Evolutionary conservation across 2,888 invertebrate genomes (phyloP), one percentile per base, ranked within the genome.

Genomic region (Magallana nippona): DNA sequence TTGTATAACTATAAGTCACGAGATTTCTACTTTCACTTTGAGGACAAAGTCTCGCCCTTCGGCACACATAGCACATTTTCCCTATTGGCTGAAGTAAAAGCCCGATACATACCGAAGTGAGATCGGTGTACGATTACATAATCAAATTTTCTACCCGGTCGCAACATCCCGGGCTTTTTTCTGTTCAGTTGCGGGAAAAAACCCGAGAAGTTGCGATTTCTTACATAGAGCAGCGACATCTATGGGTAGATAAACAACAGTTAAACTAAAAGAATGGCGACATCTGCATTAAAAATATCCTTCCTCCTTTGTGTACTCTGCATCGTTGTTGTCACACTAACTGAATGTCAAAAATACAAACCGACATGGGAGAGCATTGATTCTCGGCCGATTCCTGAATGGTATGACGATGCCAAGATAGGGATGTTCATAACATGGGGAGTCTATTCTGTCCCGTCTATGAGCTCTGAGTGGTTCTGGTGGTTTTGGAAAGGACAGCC

Each of bases 351-450:
- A 27, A 79, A 79, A 15, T 89, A 89, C 82, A 81, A 95, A 81
- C 97, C 98, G 0, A 96, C 95, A 22, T 98, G 98, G 98, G 95
- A 95, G 0, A 97, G 98, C 93, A 95, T 98, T 90, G 98, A 98
- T 92, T 95, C 95, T 19, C 95, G 98, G 79, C 97, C 97, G 0
- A 93, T 98, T 83, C 94, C 94, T 2, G 27, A 80, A 17, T 95
- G 95, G 95, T 95, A 94, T 84, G 95, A 95, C 89, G 93, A 94
- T 44, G 92, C 92, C 3, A 95, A 95, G 88, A 90, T 95, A 62
- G 95, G 95, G 10, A 95, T 95, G 27, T 95, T 95, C 88, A 91
- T 94, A 57, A 94, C 95, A 89, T 95, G 95, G 95, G 95, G 95
- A n/a, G 92, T 94, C 1, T 94, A 91, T 86, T 93, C 94, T 10